These are phyloP conservation scores for Ips typographus DNA, from an alignment of 1,140 invertebrate genomes.

Conservation along the genomic window DNA sequence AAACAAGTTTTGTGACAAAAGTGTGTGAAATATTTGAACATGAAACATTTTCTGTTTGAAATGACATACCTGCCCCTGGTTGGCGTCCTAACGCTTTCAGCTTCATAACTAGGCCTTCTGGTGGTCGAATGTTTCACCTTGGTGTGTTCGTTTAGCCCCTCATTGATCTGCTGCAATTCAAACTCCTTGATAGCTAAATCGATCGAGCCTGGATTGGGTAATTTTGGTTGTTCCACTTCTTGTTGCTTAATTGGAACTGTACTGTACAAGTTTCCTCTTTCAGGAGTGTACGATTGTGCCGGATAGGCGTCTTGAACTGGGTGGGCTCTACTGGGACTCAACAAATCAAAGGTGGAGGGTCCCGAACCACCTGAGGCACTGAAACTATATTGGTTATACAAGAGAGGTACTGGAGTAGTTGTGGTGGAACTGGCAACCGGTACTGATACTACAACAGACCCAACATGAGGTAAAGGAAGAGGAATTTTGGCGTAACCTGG, in stretches of 20 bases:
- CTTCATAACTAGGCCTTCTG: not conserved
- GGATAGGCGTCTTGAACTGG: not conserved
- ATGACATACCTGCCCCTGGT: too few relatives aligned
- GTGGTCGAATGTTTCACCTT: slow-evolving; percentile 34
- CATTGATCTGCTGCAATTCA: slow-evolving; percentile 46
- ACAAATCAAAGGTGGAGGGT: slow-evolving; percentile 1
- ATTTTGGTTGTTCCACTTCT: slow-evolving; percentile 4
- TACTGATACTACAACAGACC: slow-evolving; percentile 73
- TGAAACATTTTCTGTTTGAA: too few relatives aligned
- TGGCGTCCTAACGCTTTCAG: not conserved
- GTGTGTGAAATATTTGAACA: too few relatives aligned
- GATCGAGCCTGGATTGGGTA: slow-evolving; percentile 29
- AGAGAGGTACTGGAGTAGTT: slow-evolving; percentile 16
- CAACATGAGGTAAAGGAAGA: slow-evolving; percentile 80
- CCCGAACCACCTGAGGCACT: not conserved
- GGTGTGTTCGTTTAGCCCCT: slow-evolving; percentile 36
- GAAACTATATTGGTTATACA: slow-evolving; percentile 14
- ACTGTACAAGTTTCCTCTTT: not conserved
- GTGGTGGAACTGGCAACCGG: slow-evolving; percentile 1
- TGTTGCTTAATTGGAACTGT: not conserved
- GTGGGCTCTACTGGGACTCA: not conserved
- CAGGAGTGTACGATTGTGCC: not conserved
- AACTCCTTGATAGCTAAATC: slow-evolving; percentile 46
- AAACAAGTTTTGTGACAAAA: too few relatives aligned
- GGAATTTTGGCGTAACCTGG: slow-evolving; percentile 79